Percentiles rank a stretch among this genome's conserved stretches.
Evolutionary conservation across 2,888 invertebrate species (phyloP).

Genomic region (Molorchus minor): DNA sequence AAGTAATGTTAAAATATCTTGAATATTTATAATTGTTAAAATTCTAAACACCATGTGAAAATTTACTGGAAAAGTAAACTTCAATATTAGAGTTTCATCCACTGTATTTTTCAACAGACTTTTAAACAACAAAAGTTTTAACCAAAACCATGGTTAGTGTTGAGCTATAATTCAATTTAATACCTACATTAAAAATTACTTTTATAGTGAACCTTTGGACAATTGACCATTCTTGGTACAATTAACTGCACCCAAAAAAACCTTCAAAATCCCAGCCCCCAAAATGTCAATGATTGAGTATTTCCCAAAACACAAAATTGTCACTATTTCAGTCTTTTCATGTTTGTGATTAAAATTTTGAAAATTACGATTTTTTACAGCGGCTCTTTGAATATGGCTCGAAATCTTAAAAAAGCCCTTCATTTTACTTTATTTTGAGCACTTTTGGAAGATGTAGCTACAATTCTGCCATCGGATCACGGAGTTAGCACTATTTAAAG

Average conservation of each 20-base stretch:
- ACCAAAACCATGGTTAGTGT: not conserved
- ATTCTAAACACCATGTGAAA: constrained; percentile 7
- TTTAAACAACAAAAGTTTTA: not conserved
- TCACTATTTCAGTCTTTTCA: constrained; percentile 26
- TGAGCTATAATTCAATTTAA: too few species aligned
- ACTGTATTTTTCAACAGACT: not conserved
- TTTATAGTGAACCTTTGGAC: constrained; percentile 42
- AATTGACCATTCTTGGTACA: constrained; percentile 36
- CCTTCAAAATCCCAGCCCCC: constrained; percentile 3
- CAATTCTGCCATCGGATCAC: constrained; percentile 77
- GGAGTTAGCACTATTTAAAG: constrained; percentile 80
- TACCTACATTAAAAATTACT: constrained; percentile 31
- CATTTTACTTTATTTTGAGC: constrained; percentile 18
- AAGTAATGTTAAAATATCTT: constrained; percentile 1
- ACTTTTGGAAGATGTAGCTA: constrained; percentile 13
- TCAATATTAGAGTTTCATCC: not conserved
- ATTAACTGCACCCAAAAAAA: not conserved
- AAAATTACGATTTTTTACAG: constrained; percentile 7
- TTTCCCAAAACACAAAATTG: constrained; percentile 17
- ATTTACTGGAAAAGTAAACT: not conserved
- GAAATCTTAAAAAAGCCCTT: constrained; percentile 14
- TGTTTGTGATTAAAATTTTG: constrained; percentile 14
- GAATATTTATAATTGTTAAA: not conserved
- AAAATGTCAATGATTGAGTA: constrained; percentile 11
- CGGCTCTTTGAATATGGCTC: constrained; percentile 5